Evolutionary conservation across 2,888 invertebrate genomes (phyloP).

Genomic region (Sthenelais limicola): DNA sequence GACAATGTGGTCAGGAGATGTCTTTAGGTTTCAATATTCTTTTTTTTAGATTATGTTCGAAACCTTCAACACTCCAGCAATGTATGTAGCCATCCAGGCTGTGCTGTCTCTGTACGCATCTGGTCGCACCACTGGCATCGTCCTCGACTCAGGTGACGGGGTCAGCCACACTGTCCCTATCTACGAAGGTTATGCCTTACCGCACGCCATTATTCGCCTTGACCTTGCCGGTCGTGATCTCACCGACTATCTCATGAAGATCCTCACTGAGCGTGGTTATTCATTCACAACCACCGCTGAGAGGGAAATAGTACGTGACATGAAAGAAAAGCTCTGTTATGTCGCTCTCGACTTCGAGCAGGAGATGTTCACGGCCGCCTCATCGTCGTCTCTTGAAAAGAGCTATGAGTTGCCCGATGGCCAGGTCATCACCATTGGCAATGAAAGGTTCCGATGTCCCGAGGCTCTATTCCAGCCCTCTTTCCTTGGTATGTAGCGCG

Average conservation of each 20-base stretch:
- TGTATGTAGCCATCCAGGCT: too few species aligned
- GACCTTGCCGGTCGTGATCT: conserved; percentile 96
- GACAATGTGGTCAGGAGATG: too few species aligned
- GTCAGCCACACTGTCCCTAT: too few species aligned
- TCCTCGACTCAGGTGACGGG: conserved; percentile 61
- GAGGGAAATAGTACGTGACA: conserved; percentile 79
- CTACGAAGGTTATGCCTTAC: too few species aligned
- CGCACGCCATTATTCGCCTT: too few species aligned
- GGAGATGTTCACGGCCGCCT: conserved; percentile 68
- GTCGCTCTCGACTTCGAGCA: conserved; percentile 70
- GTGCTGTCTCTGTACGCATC: conserved; percentile 61
- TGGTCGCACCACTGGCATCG: conserved; percentile 81
- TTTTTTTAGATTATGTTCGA: too few species aligned
- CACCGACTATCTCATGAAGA: conserved; percentile 97
- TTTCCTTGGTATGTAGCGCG: conserved; percentile 69
- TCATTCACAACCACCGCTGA: conserved; percentile 74
- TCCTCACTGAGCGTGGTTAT: conserved; percentile 75
- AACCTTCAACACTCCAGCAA: too few species aligned
- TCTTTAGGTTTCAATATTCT: too few species aligned
- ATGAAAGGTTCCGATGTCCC: conserved; percentile 69
- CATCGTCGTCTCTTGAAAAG: conserved; percentile 66
- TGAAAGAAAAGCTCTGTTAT: too few species aligned
- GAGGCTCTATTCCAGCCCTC: conserved; percentile 70
- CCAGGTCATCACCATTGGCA: too few species aligned
- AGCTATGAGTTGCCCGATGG: conserved; percentile 70